phyloP scores from a whole-genome alignment of 2,888 invertebrate genomes.

The Sinelater perroti region DNA sequence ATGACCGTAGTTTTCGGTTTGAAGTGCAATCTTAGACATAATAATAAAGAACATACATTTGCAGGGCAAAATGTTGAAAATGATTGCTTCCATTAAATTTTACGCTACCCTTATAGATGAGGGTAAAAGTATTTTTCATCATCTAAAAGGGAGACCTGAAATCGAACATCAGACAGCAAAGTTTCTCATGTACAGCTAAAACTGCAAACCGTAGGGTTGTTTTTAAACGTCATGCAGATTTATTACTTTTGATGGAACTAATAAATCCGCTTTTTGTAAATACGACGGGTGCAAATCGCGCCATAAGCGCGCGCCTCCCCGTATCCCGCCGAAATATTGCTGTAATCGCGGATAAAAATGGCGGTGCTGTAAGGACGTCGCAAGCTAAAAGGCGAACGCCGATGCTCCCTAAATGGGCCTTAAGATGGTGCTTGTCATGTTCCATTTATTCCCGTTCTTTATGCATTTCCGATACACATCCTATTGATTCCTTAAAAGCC shows the following conservation, averaged over 20 bases:
- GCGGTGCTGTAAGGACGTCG: constrained; percentile 25
- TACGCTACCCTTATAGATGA: no score
- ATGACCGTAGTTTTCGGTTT: no score
- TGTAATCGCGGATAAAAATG: constrained; percentile 28
- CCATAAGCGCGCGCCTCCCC: background rate
- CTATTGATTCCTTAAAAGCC: constrained; percentile 38
- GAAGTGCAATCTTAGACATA: no score
- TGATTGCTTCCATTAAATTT: no score
- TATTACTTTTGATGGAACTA: background rate
- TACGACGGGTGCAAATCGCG: background rate
- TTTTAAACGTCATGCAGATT: no score
- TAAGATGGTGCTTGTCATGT: constrained; percentile 34
- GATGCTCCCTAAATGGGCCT: constrained; percentile 27
- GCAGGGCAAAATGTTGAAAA: no score
- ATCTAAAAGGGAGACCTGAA: no score
- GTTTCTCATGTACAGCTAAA: no score
- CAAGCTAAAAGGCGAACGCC: constrained; percentile 32
- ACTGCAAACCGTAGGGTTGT: no score
- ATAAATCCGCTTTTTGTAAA: background rate
- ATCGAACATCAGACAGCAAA: no score
- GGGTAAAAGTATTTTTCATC: no score
- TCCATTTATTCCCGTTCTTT: constrained; percentile 33
- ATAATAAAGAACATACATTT: no score
- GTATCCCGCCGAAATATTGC: constrained; percentile 18
- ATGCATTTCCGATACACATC: constrained; percentile 30